These are phyloP conservation scores for Myotis daubentonii DNA, from an alignment of 2,797 vertebrate genomes.

Conservation along the genomic window DNA sequence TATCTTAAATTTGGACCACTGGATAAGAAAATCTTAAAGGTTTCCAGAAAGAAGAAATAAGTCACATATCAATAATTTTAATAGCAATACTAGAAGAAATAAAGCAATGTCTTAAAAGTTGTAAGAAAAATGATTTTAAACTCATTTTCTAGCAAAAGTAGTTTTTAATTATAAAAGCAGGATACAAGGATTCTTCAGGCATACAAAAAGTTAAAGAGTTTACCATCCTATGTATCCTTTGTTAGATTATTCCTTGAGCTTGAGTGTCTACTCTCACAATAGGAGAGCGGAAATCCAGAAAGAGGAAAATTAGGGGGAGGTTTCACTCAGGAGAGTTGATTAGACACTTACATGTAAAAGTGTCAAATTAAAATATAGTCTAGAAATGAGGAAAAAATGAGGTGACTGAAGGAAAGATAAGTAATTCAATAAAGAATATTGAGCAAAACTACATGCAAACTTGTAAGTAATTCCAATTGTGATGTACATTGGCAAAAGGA, in stretches of 20 bases:
- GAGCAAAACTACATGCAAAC: not conserved
- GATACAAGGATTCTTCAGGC: not conserved
- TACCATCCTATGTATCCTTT: not conserved
- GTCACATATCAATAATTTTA: not conserved
- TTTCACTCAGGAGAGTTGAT: not conserved
- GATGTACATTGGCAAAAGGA: not conserved
- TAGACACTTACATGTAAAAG: not conserved
- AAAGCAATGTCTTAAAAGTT: not conserved
- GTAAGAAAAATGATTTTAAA: constrained; percentile 9
- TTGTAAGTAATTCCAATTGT: not conserved
- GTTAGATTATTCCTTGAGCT: not conserved
- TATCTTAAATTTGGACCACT: not conserved
- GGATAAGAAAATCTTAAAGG: not conserved
- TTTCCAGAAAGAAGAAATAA: not conserved
- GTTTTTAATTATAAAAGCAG: not conserved
- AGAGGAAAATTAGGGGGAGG: not conserved
- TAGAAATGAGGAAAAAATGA: not conserved
- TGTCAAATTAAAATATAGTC: not conserved
- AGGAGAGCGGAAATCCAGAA: not conserved
- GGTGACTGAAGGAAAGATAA: not conserved
- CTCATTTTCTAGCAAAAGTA: not conserved
- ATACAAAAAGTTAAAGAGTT: not conserved
- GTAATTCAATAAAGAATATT: not conserved
- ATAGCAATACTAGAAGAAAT: constrained; percentile 9
- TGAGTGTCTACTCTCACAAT: not conserved